Evolutionary conservation across 2,797 vertebrate species (phyloP).

Genomic region (Leptodactylus fallax): DNA sequence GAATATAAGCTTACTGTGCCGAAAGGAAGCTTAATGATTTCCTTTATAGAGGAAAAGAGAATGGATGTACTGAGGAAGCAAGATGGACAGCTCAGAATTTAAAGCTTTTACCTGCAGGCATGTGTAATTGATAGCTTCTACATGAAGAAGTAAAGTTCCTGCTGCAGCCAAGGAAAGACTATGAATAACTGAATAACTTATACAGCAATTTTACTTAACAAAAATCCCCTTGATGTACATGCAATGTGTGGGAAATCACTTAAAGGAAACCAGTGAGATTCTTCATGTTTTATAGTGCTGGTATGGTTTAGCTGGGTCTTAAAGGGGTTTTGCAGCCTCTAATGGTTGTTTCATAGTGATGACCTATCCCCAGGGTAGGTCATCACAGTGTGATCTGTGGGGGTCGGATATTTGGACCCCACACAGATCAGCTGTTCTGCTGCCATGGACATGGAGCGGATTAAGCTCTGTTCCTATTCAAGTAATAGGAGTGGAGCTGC

Average conservation of each 20-base stretch:
- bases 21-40: slow-evolving; percentile 46
- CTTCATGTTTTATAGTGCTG: neutral
- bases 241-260: slow-evolving; percentile 2
- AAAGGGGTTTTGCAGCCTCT: neutral
- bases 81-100: slow-evolving; percentile 43
- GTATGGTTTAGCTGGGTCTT: neutral
- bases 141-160: slow-evolving; percentile 18
- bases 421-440: too few species aligned
- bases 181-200: slow-evolving; percentile 23
- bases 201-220: neutral
- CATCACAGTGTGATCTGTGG: too few species aligned
- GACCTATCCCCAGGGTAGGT: too few species aligned
- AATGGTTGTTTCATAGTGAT: too few species aligned
- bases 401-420: too few species aligned
- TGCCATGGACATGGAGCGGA: too few species aligned
- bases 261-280: neutral
- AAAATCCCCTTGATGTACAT: neutral
- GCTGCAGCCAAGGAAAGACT: slow-evolving; percentile 5
- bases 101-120: slow-evolving; percentile 52
- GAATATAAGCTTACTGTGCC: slow-evolving; percentile 37
- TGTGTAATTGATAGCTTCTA: slow-evolving; percentile 41
- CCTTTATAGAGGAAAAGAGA: slow-evolving; percentile 43
- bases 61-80: slow-evolving; percentile 46
- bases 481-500: too few species aligned
- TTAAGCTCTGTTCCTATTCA: too few species aligned